Percentiles rank a stretch among this genome's conserved stretches.
Evolutionary conservation across 2,888 invertebrate species (phyloP).

Genomic region (Molorchus minor): DNA sequence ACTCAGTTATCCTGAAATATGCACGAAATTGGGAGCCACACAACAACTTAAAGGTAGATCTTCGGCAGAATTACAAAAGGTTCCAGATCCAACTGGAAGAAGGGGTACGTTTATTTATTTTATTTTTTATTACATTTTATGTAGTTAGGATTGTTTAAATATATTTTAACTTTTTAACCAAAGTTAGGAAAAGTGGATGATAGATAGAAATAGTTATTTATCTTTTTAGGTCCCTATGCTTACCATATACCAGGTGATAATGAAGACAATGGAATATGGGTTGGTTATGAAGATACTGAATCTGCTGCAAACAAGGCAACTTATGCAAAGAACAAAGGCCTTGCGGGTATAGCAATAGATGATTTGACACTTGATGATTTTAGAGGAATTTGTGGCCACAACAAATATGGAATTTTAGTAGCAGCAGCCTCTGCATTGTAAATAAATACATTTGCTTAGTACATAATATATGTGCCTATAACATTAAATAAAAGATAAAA

Average conservation of each 20-base stretch:
- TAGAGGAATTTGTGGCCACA: slow-evolving; percentile 78
- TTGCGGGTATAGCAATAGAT: slow-evolving; percentile 79
- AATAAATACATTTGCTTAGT: too few relatives aligned
- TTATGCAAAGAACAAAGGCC: slow-evolving; percentile 74
- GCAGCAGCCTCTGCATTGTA: slow-evolving; percentile 64
- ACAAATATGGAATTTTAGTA: slow-evolving; percentile 78
- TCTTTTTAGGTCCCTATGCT: slow-evolving; percentile 74
- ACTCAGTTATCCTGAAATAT: slow-evolving; percentile 80
- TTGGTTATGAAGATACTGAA: slow-evolving; percentile 82
- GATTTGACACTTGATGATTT: slow-evolving; percentile 82
- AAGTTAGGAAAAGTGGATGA: too few relatives aligned
- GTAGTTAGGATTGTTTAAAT: too few relatives aligned
- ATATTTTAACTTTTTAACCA: too few relatives aligned
- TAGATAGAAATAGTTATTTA: too few relatives aligned
- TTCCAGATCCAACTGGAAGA: slow-evolving; percentile 80
- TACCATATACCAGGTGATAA: slow-evolving; percentile 73
- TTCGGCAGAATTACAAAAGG: slow-evolving; percentile 72
- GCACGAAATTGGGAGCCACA: slow-evolving; percentile 70
- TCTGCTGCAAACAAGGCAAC: slow-evolving; percentile 78
- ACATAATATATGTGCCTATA: too few relatives aligned
- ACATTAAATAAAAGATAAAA: too few relatives aligned
- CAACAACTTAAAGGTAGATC: slow-evolving; percentile 56
- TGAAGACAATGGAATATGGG: slow-evolving; percentile 77
- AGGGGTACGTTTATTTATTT: slow-evolving; percentile 65
- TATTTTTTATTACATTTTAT: not conserved